Evolutionary conservation across 2,113 vertebrate genomes (phyloP).

Genomic region (Corythaixoides concolor): DNA sequence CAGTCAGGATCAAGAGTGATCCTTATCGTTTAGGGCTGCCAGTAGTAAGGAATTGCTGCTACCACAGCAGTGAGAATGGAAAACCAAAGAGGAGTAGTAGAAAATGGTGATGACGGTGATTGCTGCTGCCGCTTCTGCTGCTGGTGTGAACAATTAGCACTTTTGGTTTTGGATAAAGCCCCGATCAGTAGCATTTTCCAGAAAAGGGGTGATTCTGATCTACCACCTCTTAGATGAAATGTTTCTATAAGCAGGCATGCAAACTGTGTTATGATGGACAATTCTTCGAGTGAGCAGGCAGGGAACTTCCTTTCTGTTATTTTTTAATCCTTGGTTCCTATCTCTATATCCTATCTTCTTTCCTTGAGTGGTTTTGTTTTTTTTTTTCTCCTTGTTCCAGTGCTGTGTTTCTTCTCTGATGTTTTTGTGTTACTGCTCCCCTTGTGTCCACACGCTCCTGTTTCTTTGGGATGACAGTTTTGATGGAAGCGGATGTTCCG

Average conservation of each 20-base stretch:
- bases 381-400: not conserved
- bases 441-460: accelerated
- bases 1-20: not conserved
- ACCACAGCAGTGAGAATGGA: not conserved
- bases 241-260: not conserved
- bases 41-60: not conserved
- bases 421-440: not conserved
- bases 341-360: not conserved
- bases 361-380: not conserved
- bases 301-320: not conserved
- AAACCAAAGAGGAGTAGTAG: not conserved
- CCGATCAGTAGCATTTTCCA: not conserved
- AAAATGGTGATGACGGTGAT: not conserved
- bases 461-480: not conserved
- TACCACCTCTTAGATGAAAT: not conserved
- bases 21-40: not conserved
- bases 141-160: not conserved
- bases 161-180: not conserved
- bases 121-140: not conserved
- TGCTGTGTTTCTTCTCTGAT: not conserved
- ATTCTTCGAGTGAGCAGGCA: not conserved
- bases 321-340: not conserved
- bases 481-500: not conserved
- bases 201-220: not conserved
- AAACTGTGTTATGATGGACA: not conserved